Evolutionary conservation across 2,797 vertebrate species (phyloP).

Genomic region (Tokudaia muenninki): DNA sequence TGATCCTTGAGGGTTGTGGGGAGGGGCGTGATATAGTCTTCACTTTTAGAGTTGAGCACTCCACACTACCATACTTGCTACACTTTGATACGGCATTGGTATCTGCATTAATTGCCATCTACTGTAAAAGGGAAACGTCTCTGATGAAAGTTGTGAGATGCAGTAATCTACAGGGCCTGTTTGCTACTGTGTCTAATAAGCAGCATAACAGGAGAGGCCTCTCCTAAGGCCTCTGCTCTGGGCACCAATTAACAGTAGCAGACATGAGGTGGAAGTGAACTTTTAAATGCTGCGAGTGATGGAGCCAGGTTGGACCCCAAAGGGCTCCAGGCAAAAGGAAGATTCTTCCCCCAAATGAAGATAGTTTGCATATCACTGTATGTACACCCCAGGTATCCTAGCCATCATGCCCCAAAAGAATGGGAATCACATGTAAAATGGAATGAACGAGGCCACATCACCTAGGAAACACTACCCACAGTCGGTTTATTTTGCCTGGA

Average conservation of each 20-base stretch:
- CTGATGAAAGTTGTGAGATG: background rate
- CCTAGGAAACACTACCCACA: background rate
- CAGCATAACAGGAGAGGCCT: no score
- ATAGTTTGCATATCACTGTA: background rate
- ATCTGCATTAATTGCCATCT: background rate
- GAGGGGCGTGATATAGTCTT: background rate
- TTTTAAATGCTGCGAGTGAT: fast-evolving
- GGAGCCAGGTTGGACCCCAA: no score
- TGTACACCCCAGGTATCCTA: fast-evolving
- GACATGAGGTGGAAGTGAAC: no score
- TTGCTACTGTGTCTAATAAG: background rate
- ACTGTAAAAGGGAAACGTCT: background rate
- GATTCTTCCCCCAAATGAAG: background rate
- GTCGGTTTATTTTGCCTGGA: background rate
- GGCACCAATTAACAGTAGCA: background rate
- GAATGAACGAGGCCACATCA: no score
- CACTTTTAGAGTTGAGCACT: background rate
- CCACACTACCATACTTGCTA: background rate
- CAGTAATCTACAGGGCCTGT: background rate
- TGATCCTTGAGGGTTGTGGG: background rate
- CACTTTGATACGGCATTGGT: background rate
- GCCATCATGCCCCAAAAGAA: fast-evolving
- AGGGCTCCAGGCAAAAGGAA: background rate
- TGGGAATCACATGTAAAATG: background rate
- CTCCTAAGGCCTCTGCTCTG: no score